Evolutionary conservation across 1,140 invertebrate species (phyloP).

Genomic region (Mya arenaria): DNA sequence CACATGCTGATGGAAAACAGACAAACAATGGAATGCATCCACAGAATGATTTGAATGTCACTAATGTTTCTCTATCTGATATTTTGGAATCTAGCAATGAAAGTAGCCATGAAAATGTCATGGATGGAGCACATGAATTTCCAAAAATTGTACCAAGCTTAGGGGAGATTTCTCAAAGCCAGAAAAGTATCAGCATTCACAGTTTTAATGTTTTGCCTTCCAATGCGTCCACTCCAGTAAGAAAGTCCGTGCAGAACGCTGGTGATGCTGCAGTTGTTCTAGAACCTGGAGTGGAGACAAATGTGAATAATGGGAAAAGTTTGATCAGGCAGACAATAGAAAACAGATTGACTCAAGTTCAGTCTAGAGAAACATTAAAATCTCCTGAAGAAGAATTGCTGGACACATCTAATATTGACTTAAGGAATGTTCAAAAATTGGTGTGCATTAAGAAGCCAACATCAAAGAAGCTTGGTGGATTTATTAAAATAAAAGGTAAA

Average conservation of each 20-base stretch:
- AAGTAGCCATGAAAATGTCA: conserved; percentile 5
- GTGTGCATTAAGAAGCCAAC: too few species aligned
- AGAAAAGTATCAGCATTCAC: neutral
- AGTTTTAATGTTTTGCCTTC: conserved; percentile 5
- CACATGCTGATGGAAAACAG: neutral
- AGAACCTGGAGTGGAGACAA: neutral
- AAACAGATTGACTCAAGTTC: conserved; percentile 19
- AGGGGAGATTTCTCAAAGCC: conserved; percentile 2
- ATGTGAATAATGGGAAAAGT: conserved; percentile 16
- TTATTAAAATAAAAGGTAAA: too few species aligned
- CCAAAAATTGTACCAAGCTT: conserved; percentile 1
- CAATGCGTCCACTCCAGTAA: conserved; percentile 28
- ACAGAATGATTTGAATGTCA: neutral
- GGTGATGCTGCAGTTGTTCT: neutral
- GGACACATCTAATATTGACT: too few species aligned
- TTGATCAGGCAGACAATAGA: conserved; percentile 27
- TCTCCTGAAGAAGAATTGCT: too few species aligned
- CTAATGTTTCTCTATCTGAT: conserved; percentile 58
- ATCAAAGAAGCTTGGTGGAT: too few species aligned
- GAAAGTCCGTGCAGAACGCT: neutral
- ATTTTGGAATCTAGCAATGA: conserved; percentile 53
- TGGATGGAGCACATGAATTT: neutral
- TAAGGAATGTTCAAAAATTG: too few species aligned
- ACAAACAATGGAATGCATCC: neutral
- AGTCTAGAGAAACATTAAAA: neutral